phyloP scores from a whole-genome alignment of 2,797 vertebrate species.

The Myiothlypis coronata region DNA sequence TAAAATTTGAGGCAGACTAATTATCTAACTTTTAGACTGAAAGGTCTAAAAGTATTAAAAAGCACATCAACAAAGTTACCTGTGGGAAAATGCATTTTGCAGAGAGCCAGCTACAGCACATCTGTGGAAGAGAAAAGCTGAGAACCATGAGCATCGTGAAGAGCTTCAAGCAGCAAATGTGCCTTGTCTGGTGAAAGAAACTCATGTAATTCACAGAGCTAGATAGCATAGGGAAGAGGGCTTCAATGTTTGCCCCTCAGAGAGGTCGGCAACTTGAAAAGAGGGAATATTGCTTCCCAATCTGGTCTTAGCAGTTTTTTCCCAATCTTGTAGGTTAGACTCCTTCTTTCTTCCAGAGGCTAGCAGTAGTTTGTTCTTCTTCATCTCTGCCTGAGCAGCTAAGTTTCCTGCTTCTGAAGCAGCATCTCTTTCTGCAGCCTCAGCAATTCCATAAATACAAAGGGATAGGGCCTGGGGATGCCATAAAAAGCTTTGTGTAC shows the following conservation, averaged over 20 bases:
- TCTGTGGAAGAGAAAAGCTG: neutral
- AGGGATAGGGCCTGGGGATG: neutral
- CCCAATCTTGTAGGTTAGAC: neutral
- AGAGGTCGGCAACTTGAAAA: neutral
- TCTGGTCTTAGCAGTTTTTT: neutral
- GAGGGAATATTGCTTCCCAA: neutral
- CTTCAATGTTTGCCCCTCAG: neutral
- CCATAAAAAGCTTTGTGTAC: neutral
- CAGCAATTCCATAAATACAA: neutral
- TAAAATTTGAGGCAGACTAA: slow-evolving; percentile 13
- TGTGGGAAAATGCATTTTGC: neutral
- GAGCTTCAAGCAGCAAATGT: neutral
- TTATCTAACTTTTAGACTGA: neutral
- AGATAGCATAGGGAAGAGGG: neutral
- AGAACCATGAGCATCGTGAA: neutral
- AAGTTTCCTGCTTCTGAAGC: neutral
- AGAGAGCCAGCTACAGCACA: neutral
- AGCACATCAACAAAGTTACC: neutral
- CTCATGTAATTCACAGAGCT: neutral
- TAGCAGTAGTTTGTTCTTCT: neutral
- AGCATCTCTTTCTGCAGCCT: neutral
- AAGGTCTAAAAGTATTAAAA: neutral
- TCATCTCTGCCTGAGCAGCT: neutral
- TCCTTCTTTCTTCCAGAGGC: neutral
- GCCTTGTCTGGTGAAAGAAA: neutral